Evolutionary conservation across 2,113 vertebrate genomes (phyloP).

Genomic region (Rhagologus leucostigma): DNA sequence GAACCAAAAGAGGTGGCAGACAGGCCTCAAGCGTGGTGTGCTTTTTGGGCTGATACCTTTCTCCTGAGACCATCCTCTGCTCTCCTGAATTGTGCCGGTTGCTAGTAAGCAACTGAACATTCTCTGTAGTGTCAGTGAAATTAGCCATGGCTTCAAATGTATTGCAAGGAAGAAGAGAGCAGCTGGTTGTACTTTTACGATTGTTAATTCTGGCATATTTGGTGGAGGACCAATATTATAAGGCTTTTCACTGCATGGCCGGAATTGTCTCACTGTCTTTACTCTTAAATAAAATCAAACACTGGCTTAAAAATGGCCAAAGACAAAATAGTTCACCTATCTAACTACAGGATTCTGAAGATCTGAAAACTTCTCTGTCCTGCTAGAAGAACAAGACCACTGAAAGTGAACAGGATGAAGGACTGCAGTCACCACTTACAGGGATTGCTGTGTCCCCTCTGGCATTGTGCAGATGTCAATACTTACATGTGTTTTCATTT

Average conservation of each 20-base stretch:
- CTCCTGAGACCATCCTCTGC: neutral
- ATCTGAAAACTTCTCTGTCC: neutral
- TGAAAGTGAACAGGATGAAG: neutral
- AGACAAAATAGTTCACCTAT: neutral
- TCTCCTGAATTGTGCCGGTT: neutral
- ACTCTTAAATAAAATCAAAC: neutral
- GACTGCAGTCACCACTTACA: neutral
- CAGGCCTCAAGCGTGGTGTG: fast-evolving
- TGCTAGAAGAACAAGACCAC: neutral
- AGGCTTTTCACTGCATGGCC: neutral
- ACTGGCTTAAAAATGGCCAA: neutral
- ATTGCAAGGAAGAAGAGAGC: neutral
- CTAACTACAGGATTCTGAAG: neutral
- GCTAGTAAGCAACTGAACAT: neutral
- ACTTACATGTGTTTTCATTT: neutral
- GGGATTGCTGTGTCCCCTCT: neutral
- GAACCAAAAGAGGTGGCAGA: neutral
- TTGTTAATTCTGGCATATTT: neutral
- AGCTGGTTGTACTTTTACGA: neutral
- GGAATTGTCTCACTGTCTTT: neutral
- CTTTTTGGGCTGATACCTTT: neutral
- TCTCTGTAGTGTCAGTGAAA: neutral
- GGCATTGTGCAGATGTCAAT: neutral
- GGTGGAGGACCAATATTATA: neutral
- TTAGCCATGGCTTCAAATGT: neutral